Evolutionary conservation across 2,113 vertebrate genomes (phyloP).

Genomic region (Potamarius usumacintae): DNA sequence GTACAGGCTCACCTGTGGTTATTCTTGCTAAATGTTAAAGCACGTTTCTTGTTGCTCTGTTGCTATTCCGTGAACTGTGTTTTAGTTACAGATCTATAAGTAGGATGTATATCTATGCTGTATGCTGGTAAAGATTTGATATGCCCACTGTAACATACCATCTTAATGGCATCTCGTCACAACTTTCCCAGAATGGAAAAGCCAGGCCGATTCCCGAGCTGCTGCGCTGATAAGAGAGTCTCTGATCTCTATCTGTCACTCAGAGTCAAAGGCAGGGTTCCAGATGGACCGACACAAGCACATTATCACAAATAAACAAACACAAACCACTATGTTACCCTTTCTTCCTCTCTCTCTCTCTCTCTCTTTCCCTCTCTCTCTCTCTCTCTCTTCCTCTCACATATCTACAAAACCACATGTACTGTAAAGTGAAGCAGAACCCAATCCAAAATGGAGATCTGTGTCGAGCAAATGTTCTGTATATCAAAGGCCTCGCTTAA

Average conservation of each 20-base stretch:
- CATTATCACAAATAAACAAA: constrained; percentile 47
- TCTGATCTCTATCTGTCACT: constrained; percentile 76
- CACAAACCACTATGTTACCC: constrained; percentile 31
- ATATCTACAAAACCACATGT: constrained; percentile 2
- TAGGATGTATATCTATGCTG: background rate
- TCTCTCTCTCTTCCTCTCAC: background rate
- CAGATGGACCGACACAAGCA: constrained; percentile 39
- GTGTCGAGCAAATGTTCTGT: no score
- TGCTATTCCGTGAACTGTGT: background rate
- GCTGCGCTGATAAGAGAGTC: constrained; percentile 67
- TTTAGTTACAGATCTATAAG: background rate
- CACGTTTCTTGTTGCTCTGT: background rate
- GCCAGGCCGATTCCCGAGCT: constrained; percentile 42
- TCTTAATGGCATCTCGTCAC: constrained; percentile 57
- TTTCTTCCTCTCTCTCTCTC: constrained; percentile 14
- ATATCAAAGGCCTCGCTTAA: no score
- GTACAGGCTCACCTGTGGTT: background rate
- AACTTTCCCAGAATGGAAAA: constrained; percentile 42
- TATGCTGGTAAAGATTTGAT: constrained; percentile 48
- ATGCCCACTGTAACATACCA: constrained; percentile 44
- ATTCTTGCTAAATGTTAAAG: background rate
- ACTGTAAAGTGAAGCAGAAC: background rate
- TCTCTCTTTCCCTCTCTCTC: background rate
- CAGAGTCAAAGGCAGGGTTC: constrained; percentile 60
- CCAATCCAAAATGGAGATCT: no score